Base-by-base conservation (phyloP, 2,888 invertebrate species). In the Drosophila maculinotata region DNA sequence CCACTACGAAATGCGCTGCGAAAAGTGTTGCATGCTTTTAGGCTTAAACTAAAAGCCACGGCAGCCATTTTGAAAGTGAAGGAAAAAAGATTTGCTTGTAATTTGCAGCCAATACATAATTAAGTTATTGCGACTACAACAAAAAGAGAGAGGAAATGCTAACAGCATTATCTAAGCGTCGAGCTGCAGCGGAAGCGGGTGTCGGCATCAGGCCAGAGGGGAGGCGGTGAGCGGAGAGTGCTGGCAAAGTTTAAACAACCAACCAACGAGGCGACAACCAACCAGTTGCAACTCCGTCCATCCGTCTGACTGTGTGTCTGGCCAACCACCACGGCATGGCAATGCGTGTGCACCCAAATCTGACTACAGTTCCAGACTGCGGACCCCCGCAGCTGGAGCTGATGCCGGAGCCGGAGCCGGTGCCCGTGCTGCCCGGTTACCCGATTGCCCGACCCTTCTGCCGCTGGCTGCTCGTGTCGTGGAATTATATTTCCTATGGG, bases 401-500 rank as follows among this genome's bases (percentile, higher is more conserved):
- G 35, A 12, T 33, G 49, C 35, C 14, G 26, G 45, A 20, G 31
- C 14, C 25, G 39, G 9, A n/a, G 30, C n/a, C n/a, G 31, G n/a
- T 7, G 25, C 14, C 36, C 2, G 31, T 20, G 31, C 12, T 15
- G 42, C 10, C 10, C n/a, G n/a, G n/a, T n/a, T n/a, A n/a, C n/a
- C n/a, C n/a, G n/a, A n/a, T n/a, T n/a, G 25, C 8, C 17, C 41
- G 42, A 49, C 36, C 25, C 45, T 45, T 45, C 35, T 63, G 23
- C n/a, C n/a, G n/a, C n/a, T n/a, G n/a, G 20, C 20, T 20, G 42
- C 66, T 59, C 53, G 41, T 72, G 60, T 72, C 84, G 69, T 78
- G 65, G 75, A 87, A 79, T 87, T 84, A 84, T 84, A 84, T 84
- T 84, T 84, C 84, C 88, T 88, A 86, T 84, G 86, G 84, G 84